phyloP scores from a whole-genome alignment of 2,888 invertebrate species.

The Cheilosia scutellata region DNA sequence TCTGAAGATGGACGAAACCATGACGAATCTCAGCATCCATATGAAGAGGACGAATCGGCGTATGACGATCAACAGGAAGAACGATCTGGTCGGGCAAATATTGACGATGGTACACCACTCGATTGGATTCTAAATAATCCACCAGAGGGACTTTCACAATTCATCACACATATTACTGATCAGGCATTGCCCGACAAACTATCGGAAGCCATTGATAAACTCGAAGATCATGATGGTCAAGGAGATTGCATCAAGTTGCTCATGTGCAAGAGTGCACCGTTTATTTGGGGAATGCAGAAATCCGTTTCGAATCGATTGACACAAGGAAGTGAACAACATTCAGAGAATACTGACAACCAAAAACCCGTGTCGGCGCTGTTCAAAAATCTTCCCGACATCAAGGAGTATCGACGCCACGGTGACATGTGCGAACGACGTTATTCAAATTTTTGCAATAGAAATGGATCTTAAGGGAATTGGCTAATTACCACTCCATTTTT shows the following conservation, averaged over 20 bases:
- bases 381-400: slow-evolving; percentile 87
- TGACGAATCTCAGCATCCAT: slow-evolving; percentile 28
- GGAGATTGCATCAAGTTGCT: slow-evolving; percentile 89
- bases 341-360: slow-evolving; percentile 39
- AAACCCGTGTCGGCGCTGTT: slow-evolving; percentile 85
- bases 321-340: slow-evolving; percentile 1
- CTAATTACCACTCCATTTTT: not conserved
- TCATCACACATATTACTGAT: slow-evolving; percentile 87
- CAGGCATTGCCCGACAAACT: slow-evolving; percentile 87
- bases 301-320: slow-evolving; percentile 84
- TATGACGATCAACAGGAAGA: slow-evolving; percentile 77
- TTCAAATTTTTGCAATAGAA: slow-evolving; percentile 82
- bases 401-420: slow-evolving; percentile 87
- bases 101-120: slow-evolving; percentile 84
- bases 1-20: slow-evolving; percentile 43
- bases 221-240: slow-evolving; percentile 85
- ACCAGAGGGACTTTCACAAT: slow-evolving; percentile 85
- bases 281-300: slow-evolving; percentile 91
- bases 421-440: slow-evolving; percentile 87
- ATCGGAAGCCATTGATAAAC: slow-evolving; percentile 86
- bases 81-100: slow-evolving; percentile 77
- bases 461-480: slow-evolving; percentile 1
- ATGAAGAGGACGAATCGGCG: slow-evolving; percentile 32
- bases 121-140: slow-evolving; percentile 88
- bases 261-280: slow-evolving; percentile 91